A percentile compares a stretch with the other conserved stretches of the same genome.
phyloP scores from a whole-genome alignment of 2,797 vertebrate genomes.

The Enoplosus armatus region DNA sequence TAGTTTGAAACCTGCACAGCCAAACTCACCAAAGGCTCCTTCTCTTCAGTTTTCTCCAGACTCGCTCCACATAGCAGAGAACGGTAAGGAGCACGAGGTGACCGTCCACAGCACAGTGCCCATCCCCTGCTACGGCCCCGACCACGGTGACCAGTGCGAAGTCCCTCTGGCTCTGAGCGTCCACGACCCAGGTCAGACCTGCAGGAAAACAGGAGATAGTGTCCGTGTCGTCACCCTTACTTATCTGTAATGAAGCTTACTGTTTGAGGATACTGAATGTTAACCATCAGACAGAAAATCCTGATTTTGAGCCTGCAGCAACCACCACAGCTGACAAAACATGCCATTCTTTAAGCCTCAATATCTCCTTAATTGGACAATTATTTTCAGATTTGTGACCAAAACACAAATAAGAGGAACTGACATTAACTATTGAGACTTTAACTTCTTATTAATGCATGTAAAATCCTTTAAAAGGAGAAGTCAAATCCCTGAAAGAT shows the following conservation, averaged over 20 bases:
- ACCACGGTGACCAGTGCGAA: slow-evolving; percentile 76
- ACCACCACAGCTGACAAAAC: slow-evolving; percentile 18
- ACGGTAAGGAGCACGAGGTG: slow-evolving; percentile 83
- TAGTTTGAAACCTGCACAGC: background rate
- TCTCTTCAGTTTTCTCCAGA: slow-evolving; percentile 85
- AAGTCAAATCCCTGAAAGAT: background rate
- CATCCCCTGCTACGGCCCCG: slow-evolving; percentile 76
- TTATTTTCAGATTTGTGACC: background rate
- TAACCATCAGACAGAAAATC: slow-evolving; percentile 6
- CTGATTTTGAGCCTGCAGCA: background rate
- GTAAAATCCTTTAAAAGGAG: background rate
- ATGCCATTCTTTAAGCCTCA: background rate
- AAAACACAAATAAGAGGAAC: slow-evolving; percentile 5
- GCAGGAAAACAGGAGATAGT: background rate
- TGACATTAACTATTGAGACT: background rate
- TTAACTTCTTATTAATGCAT: background rate
- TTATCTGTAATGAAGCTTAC: background rate
- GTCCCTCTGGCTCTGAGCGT: slow-evolving; percentile 83
- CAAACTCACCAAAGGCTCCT: background rate
- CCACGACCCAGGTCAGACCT: slow-evolving; percentile 83
- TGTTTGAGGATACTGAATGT: background rate
- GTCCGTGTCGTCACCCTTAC: background rate
- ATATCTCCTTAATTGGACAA: background rate
- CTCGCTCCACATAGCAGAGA: slow-evolving; percentile 84
- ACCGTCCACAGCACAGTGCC: slow-evolving; percentile 87